These are phyloP conservation scores for Lycaon pictus DNA, from an alignment of 2,113 vertebrate genomes.

Conservation along the genomic window DNA sequence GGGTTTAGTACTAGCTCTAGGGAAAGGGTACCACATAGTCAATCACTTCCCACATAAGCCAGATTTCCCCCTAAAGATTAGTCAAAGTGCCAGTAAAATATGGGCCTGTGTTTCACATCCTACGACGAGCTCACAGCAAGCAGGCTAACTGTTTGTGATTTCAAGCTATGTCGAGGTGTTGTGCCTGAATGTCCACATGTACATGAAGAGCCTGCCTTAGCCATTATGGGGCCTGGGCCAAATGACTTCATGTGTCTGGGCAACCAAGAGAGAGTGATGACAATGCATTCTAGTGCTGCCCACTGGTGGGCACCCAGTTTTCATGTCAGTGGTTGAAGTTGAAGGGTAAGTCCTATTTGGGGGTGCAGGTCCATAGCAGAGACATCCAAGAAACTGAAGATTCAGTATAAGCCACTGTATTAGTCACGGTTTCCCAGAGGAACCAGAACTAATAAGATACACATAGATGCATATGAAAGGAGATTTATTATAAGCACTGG, in stretches of 20 bases:
- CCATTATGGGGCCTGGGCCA: too few relatives aligned
- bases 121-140: background rate
- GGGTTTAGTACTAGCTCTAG: slow-evolving; percentile 63
- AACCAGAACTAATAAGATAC: background rate
- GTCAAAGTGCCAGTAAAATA: slow-evolving; percentile 47
- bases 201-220: background rate
- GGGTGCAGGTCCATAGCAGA: background rate
- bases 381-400: background rate
- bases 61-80: slow-evolving; percentile 59
- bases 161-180: background rate
- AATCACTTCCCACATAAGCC: slow-evolving; percentile 64
- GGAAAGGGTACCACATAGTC: slow-evolving; percentile 68
- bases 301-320: background rate
- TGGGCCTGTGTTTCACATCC: background rate
- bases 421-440: background rate
- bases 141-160: background rate
- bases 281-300: rapidly evolving
- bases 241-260: background rate
- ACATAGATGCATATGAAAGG: background rate
- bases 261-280: background rate
- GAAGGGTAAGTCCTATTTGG: background rate
- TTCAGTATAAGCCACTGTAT: background rate
- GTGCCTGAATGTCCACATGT: rapidly evolving
- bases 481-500: background rate
- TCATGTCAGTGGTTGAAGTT: background rate